These are phyloP conservation scores for Bucco capensis DNA, from an alignment of 2,113 vertebrate genomes.

Conservation along the genomic window DNA sequence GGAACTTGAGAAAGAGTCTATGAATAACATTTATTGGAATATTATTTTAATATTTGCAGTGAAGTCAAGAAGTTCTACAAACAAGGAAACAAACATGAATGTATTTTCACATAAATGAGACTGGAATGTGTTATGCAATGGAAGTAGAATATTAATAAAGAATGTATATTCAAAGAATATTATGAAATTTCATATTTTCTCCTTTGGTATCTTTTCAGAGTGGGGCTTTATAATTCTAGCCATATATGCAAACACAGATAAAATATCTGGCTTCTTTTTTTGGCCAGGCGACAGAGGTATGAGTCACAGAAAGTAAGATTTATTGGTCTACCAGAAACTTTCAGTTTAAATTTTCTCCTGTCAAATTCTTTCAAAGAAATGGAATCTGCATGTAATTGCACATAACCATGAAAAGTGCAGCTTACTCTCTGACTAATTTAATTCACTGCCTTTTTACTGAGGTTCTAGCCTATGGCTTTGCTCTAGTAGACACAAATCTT, in stretches of 20 bases:
- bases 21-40: not conserved
- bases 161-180: not conserved
- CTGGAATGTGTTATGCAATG: not conserved
- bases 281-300: not conserved
- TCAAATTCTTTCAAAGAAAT: conserved; percentile 38
- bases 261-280: conserved; percentile 16
- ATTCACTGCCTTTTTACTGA: conserved; percentile 17
- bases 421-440: conserved; percentile 26
- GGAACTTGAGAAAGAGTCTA: not conserved
- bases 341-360: conserved; percentile 51
- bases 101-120: conserved; percentile 9
- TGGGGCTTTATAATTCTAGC: not conserved
- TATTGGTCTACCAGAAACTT: conserved; percentile 45
- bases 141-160: not conserved
- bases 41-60: not conserved
- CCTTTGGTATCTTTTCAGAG: not conserved
- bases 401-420: not conserved
- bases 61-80: not conserved
- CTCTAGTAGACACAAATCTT: conserved; percentile 29
- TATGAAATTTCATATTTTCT: not conserved
- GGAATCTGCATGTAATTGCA: conserved; percentile 27
- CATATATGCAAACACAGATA: not conserved
- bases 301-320: conserved; percentile 47
- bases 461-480: conserved; percentile 21
- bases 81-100: not conserved